Conservation (phyloP, 2,888 invertebrate genomes). For the Philhelius pedissequus region DNA sequence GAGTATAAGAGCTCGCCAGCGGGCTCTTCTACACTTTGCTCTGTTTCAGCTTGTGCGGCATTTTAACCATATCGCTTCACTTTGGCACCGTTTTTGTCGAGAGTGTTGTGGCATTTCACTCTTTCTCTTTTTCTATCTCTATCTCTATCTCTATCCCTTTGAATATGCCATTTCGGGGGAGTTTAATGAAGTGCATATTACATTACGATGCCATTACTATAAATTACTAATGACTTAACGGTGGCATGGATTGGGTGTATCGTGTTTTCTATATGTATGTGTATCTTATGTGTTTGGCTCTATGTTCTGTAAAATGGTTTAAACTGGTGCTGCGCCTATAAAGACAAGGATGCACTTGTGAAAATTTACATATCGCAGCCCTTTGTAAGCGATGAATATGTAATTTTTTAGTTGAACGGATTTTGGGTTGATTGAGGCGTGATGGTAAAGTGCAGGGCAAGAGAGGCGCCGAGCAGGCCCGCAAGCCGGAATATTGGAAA, state of each 20-base stretch:
- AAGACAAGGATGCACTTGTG: constrained; percentile 42
- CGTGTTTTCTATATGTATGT: constrained; percentile 19
- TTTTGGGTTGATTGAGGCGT: constrained; percentile 38
- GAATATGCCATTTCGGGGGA: constrained; percentile 24
- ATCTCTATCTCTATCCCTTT: not conserved
- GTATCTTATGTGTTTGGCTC: not conserved
- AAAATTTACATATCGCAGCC: constrained; percentile 62
- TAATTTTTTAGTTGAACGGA: constrained; percentile 55
- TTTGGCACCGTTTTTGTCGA: constrained; percentile 25
- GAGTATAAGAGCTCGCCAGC: not conserved
- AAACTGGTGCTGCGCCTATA: constrained; percentile 28
- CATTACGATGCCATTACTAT: constrained; percentile 69
- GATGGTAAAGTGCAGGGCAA: not conserved
- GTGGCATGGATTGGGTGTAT: constrained; percentile 45
- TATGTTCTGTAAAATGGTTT: constrained; percentile 1
- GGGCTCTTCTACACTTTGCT: not conserved
- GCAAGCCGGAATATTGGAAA: too few species aligned
- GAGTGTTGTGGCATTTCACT: not conserved
- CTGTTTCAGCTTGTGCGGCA: constrained; percentile 6
- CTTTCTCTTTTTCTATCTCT: not conserved
- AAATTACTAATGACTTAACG: constrained; percentile 68
- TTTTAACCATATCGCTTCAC: constrained; percentile 39
- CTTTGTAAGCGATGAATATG: constrained; percentile 61
- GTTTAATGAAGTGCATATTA: constrained; percentile 69
- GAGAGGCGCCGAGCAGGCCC: too few species aligned